These are phyloP conservation scores for Campoletis raptor DNA, from an alignment of 2,888 invertebrate species.

Conservation along the genomic window DNA sequence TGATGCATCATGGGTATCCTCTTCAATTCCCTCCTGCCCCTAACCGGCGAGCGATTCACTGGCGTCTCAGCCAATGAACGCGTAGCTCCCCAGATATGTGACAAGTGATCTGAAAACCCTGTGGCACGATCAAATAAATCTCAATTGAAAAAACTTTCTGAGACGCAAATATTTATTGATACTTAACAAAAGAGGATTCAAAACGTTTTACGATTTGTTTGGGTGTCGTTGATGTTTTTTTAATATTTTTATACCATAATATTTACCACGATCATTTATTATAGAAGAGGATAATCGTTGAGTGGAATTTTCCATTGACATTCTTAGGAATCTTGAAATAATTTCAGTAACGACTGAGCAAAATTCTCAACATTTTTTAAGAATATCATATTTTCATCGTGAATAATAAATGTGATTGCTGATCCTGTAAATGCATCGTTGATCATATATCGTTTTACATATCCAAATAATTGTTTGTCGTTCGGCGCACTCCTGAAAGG, in stretches of 20 bases:
- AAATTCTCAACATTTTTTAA: neutral
- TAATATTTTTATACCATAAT: neutral
- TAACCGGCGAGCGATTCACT: neutral
- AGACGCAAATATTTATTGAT: neutral
- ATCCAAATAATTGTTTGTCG: neutral
- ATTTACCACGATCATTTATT: neutral
- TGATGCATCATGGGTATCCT: slow-evolving; percentile 76
- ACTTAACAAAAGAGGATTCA: neutral
- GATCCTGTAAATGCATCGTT: neutral
- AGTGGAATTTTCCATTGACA: slow-evolving; percentile 48
- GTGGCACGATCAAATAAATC: neutral
- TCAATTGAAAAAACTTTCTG: neutral
- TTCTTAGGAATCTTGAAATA: neutral
- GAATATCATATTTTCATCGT: neutral
- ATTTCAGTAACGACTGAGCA: neutral
- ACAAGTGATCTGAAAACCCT: slow-evolving; percentile 17
- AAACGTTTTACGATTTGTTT: neutral
- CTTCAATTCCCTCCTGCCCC: slow-evolving; percentile 49
- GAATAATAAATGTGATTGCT: neutral
- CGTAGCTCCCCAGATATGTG: slow-evolving; percentile 46
- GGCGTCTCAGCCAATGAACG: slow-evolving; percentile 50
- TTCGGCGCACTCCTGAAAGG: neutral
- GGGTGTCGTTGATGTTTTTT: neutral
- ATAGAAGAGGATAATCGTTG: neutral
- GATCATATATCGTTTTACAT: too few relatives aligned